These are phyloP conservation scores for Cladopsammia gracilis DNA, from an alignment of 64 coral and sea anemone genomes.

Conservation along the genomic window DNA sequence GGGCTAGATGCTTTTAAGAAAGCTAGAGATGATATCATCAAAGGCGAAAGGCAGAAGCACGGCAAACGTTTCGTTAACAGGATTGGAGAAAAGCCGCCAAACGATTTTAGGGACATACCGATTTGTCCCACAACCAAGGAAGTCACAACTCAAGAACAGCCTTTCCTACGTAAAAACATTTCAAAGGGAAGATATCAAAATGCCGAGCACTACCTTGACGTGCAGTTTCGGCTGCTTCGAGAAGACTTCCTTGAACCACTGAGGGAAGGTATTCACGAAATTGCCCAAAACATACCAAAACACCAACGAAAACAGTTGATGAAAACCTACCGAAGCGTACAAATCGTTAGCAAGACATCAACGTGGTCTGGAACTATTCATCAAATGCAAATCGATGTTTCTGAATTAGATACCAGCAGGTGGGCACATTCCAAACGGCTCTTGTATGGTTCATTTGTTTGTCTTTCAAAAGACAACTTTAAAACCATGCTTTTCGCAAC, in stretches of 20 bases:
- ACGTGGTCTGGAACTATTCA: constrained; percentile 59
- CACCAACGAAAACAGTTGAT: constrained; percentile 67
- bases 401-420: constrained; percentile 46
- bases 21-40: constrained; percentile 72
- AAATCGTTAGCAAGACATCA: constrained; percentile 50
- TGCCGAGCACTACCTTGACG: constrained; percentile 85
- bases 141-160: constrained; percentile 45
- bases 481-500: constrained; percentile 83
- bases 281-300: constrained; percentile 2
- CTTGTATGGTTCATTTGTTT: constrained; percentile 77
- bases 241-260: constrained; percentile 86
- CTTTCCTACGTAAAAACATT: constrained; percentile 78
- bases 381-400: constrained; percentile 59
- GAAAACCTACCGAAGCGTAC: constrained; percentile 47
- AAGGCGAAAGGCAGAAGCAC: constrained; percentile 45
- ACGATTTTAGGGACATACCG: constrained; percentile 81
- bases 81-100: constrained; percentile 60
- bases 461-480: constrained; percentile 79
- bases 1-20: constrained; percentile 37
- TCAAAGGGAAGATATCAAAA: constrained; percentile 63
- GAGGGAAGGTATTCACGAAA: constrained; percentile 74
- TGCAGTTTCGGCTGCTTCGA: constrained; percentile 81
- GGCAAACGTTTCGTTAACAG: neutral
- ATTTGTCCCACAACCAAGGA: constrained; percentile 72
- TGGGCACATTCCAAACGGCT: constrained; percentile 47